phyloP scores from a whole-genome alignment of 2,797 vertebrate species.

The Rhincodon typus region DNA sequence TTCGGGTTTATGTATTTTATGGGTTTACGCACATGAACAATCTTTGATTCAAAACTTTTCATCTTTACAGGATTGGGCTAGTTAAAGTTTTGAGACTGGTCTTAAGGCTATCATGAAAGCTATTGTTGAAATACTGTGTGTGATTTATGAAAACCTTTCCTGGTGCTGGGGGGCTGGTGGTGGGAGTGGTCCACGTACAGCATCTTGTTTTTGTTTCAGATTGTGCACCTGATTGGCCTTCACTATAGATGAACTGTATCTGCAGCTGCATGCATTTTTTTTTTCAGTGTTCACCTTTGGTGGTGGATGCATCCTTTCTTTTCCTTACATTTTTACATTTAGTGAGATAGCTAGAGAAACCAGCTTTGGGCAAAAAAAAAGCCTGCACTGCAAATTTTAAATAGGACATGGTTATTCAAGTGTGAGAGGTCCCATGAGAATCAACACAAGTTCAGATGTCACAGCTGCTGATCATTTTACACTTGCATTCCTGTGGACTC shows the following conservation, averaged over 20 bases:
- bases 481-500: not conserved
- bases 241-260: not conserved
- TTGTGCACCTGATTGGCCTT: not conserved
- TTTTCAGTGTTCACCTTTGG: not conserved
- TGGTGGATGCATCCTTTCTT: not conserved
- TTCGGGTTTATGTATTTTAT: not conserved
- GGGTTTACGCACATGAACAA: not conserved
- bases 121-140: no score
- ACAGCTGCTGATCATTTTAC: not conserved
- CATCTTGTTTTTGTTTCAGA: not conserved
- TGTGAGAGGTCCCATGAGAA: not conserved
- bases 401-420: not conserved
- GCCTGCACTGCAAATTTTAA: not conserved
- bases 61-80: not conserved
- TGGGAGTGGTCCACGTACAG: not conserved
- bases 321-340: not conserved
- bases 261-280: not conserved
- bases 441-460: not conserved
- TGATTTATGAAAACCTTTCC: no score
- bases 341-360: slow-evolving; percentile 33
- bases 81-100: not conserved
- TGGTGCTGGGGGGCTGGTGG: not conserved
- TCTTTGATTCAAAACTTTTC: not conserved
- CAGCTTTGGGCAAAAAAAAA: not conserved
- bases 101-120: not conserved